Evolutionary conservation across 2,888 invertebrate species (phyloP).

Genomic region (Fragum fragum): DNA sequence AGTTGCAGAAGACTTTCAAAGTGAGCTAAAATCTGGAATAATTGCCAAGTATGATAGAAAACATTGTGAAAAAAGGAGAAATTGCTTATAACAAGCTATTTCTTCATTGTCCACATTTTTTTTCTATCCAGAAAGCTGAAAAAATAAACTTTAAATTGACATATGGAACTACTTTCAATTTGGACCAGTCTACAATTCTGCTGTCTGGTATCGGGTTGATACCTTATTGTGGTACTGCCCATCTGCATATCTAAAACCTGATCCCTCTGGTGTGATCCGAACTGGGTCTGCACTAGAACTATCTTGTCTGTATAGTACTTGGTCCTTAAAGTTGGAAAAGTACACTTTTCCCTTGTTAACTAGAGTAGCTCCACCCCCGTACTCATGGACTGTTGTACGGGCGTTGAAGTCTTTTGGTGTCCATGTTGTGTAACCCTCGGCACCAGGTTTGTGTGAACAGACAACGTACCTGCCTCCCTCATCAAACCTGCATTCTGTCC

Average conservation of each 20-base stretch:
- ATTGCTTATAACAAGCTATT: too few relatives aligned
- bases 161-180: too few relatives aligned
- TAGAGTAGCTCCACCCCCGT: slow-evolving; percentile 87
- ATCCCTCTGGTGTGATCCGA: slow-evolving; percentile 76
- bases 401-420: slow-evolving; percentile 83
- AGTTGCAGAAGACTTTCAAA: too few relatives aligned
- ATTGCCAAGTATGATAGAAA: too few relatives aligned
- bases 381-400: slow-evolving; percentile 86
- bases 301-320: slow-evolving; percentile 81
- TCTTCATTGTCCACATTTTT: too few relatives aligned
- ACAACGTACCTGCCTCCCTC: slow-evolving; percentile 84
- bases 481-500: slow-evolving; percentile 81
- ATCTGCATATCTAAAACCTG: slow-evolving; percentile 82
- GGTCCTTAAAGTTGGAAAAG: slow-evolving; percentile 84
- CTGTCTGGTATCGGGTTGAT: too few relatives aligned
- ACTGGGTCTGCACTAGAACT: slow-evolving; percentile 70
- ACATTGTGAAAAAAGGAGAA: too few relatives aligned
- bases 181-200: too few relatives aligned
- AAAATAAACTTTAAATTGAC: too few relatives aligned
- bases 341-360: slow-evolving; percentile 81
- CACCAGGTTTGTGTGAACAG: slow-evolving; percentile 74
- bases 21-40: too few relatives aligned
- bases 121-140: too few relatives aligned
- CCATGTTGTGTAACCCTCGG: slow-evolving; percentile 70
- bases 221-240: slow-evolving; percentile 75